Base-by-base conservation (phyloP, 2,797 vertebrate genomes). In the Myotis findleyi region DNA sequence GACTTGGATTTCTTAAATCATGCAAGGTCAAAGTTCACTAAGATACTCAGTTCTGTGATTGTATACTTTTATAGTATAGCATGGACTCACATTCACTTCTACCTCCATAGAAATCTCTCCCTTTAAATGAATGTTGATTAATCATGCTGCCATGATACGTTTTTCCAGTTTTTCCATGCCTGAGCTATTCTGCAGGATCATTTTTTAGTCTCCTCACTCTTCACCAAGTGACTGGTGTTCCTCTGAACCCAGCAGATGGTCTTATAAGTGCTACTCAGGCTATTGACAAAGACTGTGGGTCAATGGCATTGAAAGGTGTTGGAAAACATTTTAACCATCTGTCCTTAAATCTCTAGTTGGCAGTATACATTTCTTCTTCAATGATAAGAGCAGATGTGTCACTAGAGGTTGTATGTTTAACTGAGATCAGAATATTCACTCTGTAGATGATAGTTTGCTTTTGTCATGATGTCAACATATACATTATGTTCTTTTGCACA, bases 311-410 rank as follows among this genome's bases (percentile, higher is more conserved):
- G 91, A 95, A 93, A 90, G 49, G 57, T 95, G n/a, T 72, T 91
- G 30, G 76, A 47, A 88, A 88, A 87, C 64, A 83, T 49, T 92
- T 85, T 81, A 71, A 75, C 47, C 3, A 0, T 62, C n/a, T 81
- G 41, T 79, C 71, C 87, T 95, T 92, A 94, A 85, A 49, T 92
- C n/a, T 96, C 69, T 90, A 79, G 21, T 62, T 86, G 47, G 41
- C 59, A 75, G 73, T 71, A 62, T 8, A 91, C 21, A 83, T 88
- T 92, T 95, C 69, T 59, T 75, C 64, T 89, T 72, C 55, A 71
- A 11, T 11, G 21, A 59, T 69, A 47, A 73, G 33, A 94, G 27
- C 11, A 87, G 14, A 64, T 66, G 44, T 76, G 41, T 84, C 55
- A 33, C 2, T 82, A 85, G 12, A 69, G 14, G 21, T 71, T 47